Percentiles rank a stretch among this genome's conserved stretches.
Evolutionary conservation across 2,113 vertebrate species (phyloP).

Genomic region (Vombatus ursinus): DNA sequence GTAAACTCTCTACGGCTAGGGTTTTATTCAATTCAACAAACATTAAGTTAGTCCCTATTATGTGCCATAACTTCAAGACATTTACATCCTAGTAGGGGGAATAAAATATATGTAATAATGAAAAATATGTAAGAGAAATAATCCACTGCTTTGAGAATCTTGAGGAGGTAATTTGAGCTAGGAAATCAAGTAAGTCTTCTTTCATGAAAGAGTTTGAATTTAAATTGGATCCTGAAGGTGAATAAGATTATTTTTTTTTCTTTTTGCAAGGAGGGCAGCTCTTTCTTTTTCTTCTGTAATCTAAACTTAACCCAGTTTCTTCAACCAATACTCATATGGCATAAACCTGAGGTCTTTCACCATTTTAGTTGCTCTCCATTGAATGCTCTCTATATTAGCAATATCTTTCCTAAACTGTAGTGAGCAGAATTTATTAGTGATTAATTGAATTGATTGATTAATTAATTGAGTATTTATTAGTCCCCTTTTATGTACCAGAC

Average conservation of each 20-base stretch:
- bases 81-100: neutral
- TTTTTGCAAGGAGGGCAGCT: neutral
- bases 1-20: neutral
- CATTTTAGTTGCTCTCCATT: neutral
- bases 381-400: neutral
- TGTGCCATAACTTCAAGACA: neutral
- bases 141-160: neutral
- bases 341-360: neutral
- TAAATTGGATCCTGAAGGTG: neutral
- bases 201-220: neutral
- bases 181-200: neutral
- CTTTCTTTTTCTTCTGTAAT: neutral
- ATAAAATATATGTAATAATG: neutral
- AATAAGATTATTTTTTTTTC: neutral
- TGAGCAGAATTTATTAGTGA: neutral
- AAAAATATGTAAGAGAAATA: neutral
- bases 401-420: neutral
- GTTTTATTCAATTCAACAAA: neutral
- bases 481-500: neutral
- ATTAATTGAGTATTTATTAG: slow-evolving; percentile 18
- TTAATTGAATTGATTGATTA: neutral
- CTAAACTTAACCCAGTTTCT: neutral
- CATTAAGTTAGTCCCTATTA: neutral
- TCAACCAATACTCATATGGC: neutral
- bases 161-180: neutral